Evolutionary conservation across 92 coral and sea anemone species (phyloP).

Genomic region (Muricea muricata): DNA sequence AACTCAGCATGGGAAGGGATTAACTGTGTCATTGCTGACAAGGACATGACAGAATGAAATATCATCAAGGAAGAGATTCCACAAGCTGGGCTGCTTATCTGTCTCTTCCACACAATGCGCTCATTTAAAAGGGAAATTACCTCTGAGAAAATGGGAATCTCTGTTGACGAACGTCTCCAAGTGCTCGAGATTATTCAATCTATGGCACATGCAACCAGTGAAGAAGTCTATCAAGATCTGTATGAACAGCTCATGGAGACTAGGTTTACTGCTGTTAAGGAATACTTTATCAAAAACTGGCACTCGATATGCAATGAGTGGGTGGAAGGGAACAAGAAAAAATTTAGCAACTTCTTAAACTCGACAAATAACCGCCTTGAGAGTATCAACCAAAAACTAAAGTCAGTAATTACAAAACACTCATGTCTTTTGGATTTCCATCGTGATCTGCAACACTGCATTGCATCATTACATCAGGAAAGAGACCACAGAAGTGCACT

Average conservation of each 20-base stretch:
- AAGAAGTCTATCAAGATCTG: slow-evolving; percentile 13
- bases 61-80: slow-evolving; percentile 50
- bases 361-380: slow-evolving; percentile 64
- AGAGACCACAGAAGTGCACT: slow-evolving; percentile 47
- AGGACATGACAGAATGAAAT: slow-evolving; percentile 59
- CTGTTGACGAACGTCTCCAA: slow-evolving; percentile 50
- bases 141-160: slow-evolving; percentile 56
- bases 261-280: slow-evolving; percentile 37
- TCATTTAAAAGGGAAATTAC: slow-evolving; percentile 48
- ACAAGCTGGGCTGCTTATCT: slow-evolving; percentile 41
- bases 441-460: slow-evolving; percentile 46
- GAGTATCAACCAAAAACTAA: slow-evolving; percentile 63
- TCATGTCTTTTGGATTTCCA: slow-evolving; percentile 52
- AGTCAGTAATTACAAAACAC: slow-evolving; percentile 49
- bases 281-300: slow-evolving; percentile 58
- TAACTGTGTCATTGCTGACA: slow-evolving; percentile 57
- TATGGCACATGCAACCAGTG: slow-evolving; percentile 47
- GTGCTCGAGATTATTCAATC: slow-evolving; percentile 53
- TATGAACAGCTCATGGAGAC: slow-evolving; percentile 39
- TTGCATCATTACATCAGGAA: slow-evolving; percentile 44
- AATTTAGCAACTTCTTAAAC: slow-evolving; percentile 45
- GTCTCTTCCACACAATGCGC: slow-evolving; percentile 57
- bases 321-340: slow-evolving; percentile 31
- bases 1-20: slow-evolving; percentile 45
- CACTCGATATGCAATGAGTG: slow-evolving; percentile 41